Conservation (phyloP, 2,113 vertebrate species). For the Carettochelys insculpta region DNA sequence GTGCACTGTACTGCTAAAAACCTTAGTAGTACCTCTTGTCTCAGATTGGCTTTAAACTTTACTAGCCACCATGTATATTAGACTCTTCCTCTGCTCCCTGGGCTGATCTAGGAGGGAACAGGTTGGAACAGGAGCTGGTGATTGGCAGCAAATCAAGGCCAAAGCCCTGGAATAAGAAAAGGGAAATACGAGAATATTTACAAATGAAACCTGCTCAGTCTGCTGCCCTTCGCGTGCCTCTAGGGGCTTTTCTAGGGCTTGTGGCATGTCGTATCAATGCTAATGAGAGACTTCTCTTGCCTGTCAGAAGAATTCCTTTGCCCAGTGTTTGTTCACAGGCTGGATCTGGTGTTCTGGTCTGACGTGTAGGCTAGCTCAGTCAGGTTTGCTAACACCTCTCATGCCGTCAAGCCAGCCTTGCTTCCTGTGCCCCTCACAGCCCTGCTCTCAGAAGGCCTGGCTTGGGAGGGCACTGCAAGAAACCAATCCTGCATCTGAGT, state of each 20-base stretch:
- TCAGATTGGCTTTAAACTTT: background rate
- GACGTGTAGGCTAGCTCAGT: background rate
- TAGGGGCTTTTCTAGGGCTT: background rate
- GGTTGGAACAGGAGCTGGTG: background rate
- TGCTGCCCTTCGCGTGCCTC: background rate
- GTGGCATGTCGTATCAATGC: accelerated
- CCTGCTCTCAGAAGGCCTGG: accelerated
- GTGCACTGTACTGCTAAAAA: background rate
- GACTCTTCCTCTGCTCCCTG: background rate
- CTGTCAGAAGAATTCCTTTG: background rate
- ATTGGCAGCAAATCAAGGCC: background rate
- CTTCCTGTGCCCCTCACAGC: background rate
- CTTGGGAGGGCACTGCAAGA: background rate
- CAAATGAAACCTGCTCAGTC: accelerated
- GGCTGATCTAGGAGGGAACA: background rate
- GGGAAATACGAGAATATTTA: accelerated
- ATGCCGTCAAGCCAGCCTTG: background rate
- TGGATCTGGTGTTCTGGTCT: background rate
- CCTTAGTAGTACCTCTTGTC: accelerated
- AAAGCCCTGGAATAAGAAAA: background rate
- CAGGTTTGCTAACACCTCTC: background rate
- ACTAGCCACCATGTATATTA: background rate
- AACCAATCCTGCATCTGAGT: background rate
- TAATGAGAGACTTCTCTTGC: accelerated
- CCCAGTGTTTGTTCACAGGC: background rate